Evolutionary conservation across 2,888 invertebrate genomes (phyloP), one percentile per base, ranked within the genome.

Genomic region (Noctua fimbriata): DNA sequence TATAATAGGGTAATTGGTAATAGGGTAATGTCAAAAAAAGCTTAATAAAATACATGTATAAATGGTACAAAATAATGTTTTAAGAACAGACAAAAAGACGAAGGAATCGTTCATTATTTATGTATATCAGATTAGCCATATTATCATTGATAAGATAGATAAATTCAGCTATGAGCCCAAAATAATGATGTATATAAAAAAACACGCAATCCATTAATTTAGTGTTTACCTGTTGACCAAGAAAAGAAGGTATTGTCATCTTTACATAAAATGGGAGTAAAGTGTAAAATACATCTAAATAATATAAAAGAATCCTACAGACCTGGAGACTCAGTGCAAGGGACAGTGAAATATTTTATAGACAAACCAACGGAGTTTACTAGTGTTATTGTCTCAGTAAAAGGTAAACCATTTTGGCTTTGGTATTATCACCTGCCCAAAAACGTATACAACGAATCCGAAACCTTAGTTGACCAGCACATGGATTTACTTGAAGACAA

Each of bases 211-310:
- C 24, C 10, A 21, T 70, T 41, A 6, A 3, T 69, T 78, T 44
- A 69, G 69, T 77, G n/a, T n/a, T 14, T 41, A 24, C 47, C 2
- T 24, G 10, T 41, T 52, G 10, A n/a, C 21, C 7, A 41, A 32
- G 28, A 16, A 66, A 12, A 41, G n/a, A 21, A 44, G 44, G 32
- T 55, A 32, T 52, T 70, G 14, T 44, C 10, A 36, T 47, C 4
- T 32, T 41, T 55, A 41, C n/a, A 52, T n/a, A 49, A 74, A 76
- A 84, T 84, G 79, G 73, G 67, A 18, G 55, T 84, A 32, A 66
- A 73, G 70, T 90, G 89, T 77, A 74, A 89, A 81, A 89, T 91
- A 77, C 66, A 88, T 41, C 41, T 89, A 14, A 78, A 81, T n/a
- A 88, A 79, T 52, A 76, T 84, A 41, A 49, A 67, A 10, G 83